Evolutionary conservation across 2,797 vertebrate genomes (phyloP), one percentile per base, ranked within the genome.

Genomic region (Sebastes nivosus): DNA sequence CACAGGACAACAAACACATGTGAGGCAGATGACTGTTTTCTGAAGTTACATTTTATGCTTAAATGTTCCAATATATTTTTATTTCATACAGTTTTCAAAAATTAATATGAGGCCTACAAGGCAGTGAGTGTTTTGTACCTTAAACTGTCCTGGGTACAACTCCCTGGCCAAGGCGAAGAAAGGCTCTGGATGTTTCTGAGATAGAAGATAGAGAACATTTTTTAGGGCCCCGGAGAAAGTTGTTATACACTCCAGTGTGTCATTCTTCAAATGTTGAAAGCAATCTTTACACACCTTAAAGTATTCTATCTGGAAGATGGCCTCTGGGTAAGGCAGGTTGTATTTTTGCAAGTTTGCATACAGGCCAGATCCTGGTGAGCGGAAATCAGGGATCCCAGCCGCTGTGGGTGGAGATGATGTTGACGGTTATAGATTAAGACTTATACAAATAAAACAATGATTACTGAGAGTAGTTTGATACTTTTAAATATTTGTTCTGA

Each of bases 341-440:
- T 97, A 99, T 82, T 97, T 97, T 87, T 97, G 95, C 81, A 99
- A 84, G 89, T 98, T 98, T 81, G 97, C 95, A 18, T 99, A 99
- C 50, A 98, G 94, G 27, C 97, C 97, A 0, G 97, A 97, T 80
- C 92, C 95, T 0, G 97, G 97, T 4, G 97, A 97, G 42, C 97
- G 97, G 86, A 98, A 99, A 90, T 98, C 97, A 3, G 98, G 98
- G 88, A 98, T 98, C 57, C 98, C 98, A 1, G 98, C 97, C 4
- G 97, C 98, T 99, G 82, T 38, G 34, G 13, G 60, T 3, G 30
- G 27, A 86, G 4, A 22, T 8, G 4, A 22, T 8, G 25, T 36
- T 12, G 8, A 75, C 6, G 38, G 50, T 68, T 64, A 13, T 6
- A 29, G 18, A 67, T 67, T 30, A 30, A 27, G 25, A 34, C 22